Evolutionary conservation across 2,888 invertebrate genomes (phyloP), one percentile per base, ranked within the genome.

Genomic region (Iselma pallidipennis): DNA sequence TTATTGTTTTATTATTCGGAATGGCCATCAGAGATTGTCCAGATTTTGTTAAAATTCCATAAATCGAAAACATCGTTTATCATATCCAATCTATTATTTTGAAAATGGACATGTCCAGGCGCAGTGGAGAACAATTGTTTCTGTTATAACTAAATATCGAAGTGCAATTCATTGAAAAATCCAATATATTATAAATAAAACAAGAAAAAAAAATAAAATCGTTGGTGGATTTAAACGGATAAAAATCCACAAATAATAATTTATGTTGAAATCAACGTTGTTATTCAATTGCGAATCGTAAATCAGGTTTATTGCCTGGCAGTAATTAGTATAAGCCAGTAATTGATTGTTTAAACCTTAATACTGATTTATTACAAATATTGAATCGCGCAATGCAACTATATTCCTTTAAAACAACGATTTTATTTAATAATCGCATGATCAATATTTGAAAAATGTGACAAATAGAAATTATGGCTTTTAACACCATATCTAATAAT

Each of bases 281-380:
- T 68, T 75, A 76, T 77, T 75, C 76, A 75, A 76, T 77, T 73
- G 73, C 67, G 69, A 70, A 66, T 64, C 71, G 71, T 77, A 78
- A 78, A 78, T 78, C 76, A 76, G 74, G 63, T 74, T 76, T 76
- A 76, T 75, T 66, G 75, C 75, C 16, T 70, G 61, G 71, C 63
- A 69, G 73, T 78, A 78, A 78, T 78, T 78, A 78, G 76, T 73
- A 69, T 75, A 76, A 77, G 73, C 73, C 71, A 66, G 71, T 76
- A 77, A 78, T 77, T 76, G 76, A 75, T 76, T 76, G 76, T 77
- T 76, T 71, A 72, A 73, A 71, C 73, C 72, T 77, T 76, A 77
- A 77, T 74, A 63, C 75, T 75, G 77, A 76, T 78, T 77, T 77
- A 77, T 75, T 68, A 67, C 67, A 66, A 66, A 70, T 71, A 69